Base-by-base conservation (phyloP, 2,113 vertebrate species). In the Xiphophorus couchianus region DNA sequence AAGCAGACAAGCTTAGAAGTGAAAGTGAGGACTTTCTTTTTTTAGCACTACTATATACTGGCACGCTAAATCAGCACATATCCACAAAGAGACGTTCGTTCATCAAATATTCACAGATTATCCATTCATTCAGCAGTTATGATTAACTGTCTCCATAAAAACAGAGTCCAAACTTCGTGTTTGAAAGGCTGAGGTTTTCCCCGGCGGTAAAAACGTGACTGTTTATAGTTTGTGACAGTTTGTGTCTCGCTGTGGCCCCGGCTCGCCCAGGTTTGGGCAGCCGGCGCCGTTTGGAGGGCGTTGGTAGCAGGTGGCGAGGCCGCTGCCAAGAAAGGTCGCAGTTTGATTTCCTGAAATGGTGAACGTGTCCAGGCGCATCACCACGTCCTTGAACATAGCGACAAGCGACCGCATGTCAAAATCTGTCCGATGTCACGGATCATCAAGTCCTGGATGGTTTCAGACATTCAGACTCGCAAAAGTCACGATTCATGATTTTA, bases 381-480 rank as follows among this genome's bases (percentile, higher is more conserved):
- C 78, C 83, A 48, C n/a, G 82, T 74, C 84, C 84, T 90, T 84
- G 74, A 86, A 54, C 73, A 54, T 66, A 71, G 66, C 17, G 1
- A 66, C 69, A 62, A 62, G 19, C 30, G 65, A 48, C 71, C 44
- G 35, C 66, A 64, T 69, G 54, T 29, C 27, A 33, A 61, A 69
- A 71, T n/a, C 62, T 73, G 35, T 37, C 14, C 2, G 31, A 65
- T 25, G 77, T 77, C 63, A 60, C 11, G 22, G 62, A 60, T 12
- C 17, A 11, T 39, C 29, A 63, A 37, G 17, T 42, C 17, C 42
- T 2, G 22, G 73, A 11, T 33, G 8, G 62, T 68, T 74, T 69
- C 27, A 62, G 27, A 61, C n/a, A n/a, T 73, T 25, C 35, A 11
- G 35, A 37, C 35, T 37, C 35, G 3, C 35, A 10, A 37, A 37